Evolutionary conservation across 2,888 invertebrate species (phyloP).

Genomic region (Cremastinae sp.): DNA sequence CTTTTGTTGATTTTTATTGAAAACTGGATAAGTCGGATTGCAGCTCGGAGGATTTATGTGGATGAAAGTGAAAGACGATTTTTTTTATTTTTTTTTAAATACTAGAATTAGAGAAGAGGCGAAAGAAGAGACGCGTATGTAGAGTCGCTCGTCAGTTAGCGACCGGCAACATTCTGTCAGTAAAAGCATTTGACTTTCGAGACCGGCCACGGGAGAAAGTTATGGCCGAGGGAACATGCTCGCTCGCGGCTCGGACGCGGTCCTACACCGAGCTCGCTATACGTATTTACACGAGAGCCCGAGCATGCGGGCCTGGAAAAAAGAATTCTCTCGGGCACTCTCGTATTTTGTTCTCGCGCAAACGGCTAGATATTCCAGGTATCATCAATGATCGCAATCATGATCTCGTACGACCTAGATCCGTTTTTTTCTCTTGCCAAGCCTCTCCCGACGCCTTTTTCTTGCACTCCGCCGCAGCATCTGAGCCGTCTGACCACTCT

Average conservation of each 20-base stretch:
- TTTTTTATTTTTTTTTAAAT: background rate
- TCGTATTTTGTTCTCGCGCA: slow-evolving; percentile 23
- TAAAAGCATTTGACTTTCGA: slow-evolving; percentile 62
- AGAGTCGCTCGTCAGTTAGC: slow-evolving; percentile 1
- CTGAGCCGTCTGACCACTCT: slow-evolving; percentile 1
- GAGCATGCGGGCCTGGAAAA: background rate
- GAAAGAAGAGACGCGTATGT: background rate
- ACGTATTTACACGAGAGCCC: slow-evolving; percentile 16
- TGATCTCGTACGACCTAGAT: slow-evolving; percentile 59
- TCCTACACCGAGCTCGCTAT: slow-evolving; percentile 25
- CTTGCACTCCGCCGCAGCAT: slow-evolving; percentile 17
- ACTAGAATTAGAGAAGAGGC: slow-evolving; percentile 15
- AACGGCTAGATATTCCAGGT: slow-evolving; percentile 36
- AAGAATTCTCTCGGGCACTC: background rate
- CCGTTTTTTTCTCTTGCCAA: slow-evolving; percentile 24
- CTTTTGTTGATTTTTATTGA: too few relatives aligned
- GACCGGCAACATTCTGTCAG: slow-evolving; percentile 26
- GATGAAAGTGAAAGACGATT: slow-evolving; percentile 7
- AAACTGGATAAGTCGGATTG: too few relatives aligned
- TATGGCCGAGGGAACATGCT: slow-evolving; percentile 38
- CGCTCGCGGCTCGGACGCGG: slow-evolving; percentile 37
- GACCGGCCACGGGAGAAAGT: slow-evolving; percentile 60
- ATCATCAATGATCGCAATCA: slow-evolving; percentile 58
- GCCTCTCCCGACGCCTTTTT: background rate
- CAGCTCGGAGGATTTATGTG: background rate